These are phyloP conservation scores for Pomatorhinus ruficollis DNA, from an alignment of 2,113 vertebrate species.

Conservation along the genomic window DNA sequence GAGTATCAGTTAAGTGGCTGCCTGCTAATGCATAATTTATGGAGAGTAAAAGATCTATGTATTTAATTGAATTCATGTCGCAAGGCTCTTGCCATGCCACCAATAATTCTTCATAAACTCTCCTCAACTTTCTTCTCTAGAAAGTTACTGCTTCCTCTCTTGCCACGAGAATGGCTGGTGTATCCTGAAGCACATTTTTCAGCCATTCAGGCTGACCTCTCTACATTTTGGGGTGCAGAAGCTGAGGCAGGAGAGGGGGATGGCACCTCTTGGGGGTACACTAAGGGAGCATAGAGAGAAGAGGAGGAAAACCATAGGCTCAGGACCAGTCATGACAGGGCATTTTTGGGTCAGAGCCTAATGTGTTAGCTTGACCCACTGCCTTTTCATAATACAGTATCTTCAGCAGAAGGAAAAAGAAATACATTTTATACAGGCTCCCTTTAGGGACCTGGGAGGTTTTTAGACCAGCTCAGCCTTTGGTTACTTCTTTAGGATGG, in stretches of 20 bases:
- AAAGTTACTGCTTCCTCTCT: background rate
- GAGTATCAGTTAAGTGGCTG: background rate
- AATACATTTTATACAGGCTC: background rate
- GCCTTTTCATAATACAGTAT: background rate
- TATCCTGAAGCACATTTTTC: background rate
- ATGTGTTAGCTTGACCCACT: background rate
- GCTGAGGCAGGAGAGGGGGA: background rate
- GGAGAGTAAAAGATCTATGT: background rate
- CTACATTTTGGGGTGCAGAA: background rate
- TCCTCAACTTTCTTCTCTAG: background rate
- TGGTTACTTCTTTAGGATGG: background rate
- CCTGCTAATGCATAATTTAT: slow-evolving; percentile 3
- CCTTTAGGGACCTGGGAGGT: background rate
- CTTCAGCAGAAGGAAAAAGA: background rate
- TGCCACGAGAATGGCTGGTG: background rate
- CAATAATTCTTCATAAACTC: background rate
- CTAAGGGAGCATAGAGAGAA: background rate
- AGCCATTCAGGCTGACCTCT: accelerated
- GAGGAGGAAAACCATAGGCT: accelerated
- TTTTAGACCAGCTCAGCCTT: background rate
- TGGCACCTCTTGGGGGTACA: background rate
- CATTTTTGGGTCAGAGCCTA: background rate
- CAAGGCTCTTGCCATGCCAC: background rate
- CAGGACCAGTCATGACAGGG: background rate
- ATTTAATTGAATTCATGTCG: background rate